phyloP scores from a whole-genome alignment of 1,140 invertebrate species.

The Archivesica marissinica region DNA sequence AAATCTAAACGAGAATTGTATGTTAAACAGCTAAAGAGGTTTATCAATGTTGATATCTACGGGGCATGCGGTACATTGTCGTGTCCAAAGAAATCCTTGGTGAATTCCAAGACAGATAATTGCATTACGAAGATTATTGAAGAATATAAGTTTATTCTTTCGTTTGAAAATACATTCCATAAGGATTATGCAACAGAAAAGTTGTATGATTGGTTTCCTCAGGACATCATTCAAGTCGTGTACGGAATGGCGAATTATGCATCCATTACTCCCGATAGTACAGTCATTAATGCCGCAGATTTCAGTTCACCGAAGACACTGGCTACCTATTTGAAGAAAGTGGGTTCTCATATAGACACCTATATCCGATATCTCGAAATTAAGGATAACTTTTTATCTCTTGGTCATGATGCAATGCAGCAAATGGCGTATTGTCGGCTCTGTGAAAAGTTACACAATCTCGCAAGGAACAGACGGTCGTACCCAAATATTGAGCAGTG shows the following conservation, averaged over 20 bases:
- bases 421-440: conserved; percentile 1
- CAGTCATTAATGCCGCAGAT: conserved; percentile 19
- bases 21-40: conserved; percentile 84
- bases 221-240: conserved; percentile 41
- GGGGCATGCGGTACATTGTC: conserved; percentile 85
- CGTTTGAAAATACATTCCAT: conserved; percentile 94
- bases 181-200: conserved; percentile 98
- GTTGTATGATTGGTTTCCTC: conserved; percentile 87
- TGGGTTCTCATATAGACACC: background rate
- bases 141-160: conserved; percentile 77
- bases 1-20: conserved; percentile 85
- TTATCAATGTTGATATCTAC: conserved; percentile 87
- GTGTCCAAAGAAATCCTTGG: background rate
- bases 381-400: background rate
- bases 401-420: conserved; percentile 2
- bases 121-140: background rate
- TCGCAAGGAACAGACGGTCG: background rate
- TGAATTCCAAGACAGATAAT: no score
- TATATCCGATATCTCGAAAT: background rate
- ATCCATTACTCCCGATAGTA: background rate
- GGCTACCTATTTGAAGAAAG: background rate
- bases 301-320: conserved; percentile 20
- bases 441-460: background rate
- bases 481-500: conserved; percentile 20
- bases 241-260: conserved; percentile 31